phyloP scores from a whole-genome alignment of 1,140 invertebrate genomes.

The Notospermus geniculatus region DNA sequence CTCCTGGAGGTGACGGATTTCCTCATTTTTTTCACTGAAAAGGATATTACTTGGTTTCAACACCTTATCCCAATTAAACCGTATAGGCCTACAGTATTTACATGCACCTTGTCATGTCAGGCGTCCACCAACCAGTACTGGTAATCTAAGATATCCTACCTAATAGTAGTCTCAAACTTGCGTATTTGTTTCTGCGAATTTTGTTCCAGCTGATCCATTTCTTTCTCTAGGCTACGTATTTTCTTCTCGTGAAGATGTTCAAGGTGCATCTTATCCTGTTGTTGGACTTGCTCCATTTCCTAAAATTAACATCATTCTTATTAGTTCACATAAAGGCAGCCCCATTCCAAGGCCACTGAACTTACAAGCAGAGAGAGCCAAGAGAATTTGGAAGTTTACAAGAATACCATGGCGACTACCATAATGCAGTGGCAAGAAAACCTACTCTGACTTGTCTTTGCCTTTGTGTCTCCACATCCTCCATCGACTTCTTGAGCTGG shows the following conservation, averaged over 20 bases:
- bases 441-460: conserved; percentile 42
- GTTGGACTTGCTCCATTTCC: conserved; percentile 48
- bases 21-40: conserved; percentile 49
- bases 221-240: conserved; percentile 43
- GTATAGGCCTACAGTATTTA: too few relatives aligned
- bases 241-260: conserved; percentile 54
- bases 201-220: conserved; percentile 45
- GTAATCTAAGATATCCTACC: too few relatives aligned
- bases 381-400: too few relatives aligned
- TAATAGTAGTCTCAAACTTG: conserved; percentile 40
- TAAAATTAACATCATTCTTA: conserved; percentile 18
- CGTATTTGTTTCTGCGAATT: conserved; percentile 41
- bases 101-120: too few relatives aligned
- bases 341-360: too few relatives aligned
- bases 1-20: conserved; percentile 38
- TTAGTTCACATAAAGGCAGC: too few relatives aligned
- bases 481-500: conserved; percentile 39
- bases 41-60: conserved; percentile 3
- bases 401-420: too few relatives aligned
- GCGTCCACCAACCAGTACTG: too few relatives aligned
- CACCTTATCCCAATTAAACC: too few relatives aligned
- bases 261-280: conserved; percentile 47
- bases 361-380: too few relatives aligned
- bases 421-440: too few relatives aligned
- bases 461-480: conserved; percentile 44